These are phyloP conservation scores for Hemicrepidius hirtus DNA, from an alignment of 2,888 invertebrate species.

Conservation along the genomic window DNA sequence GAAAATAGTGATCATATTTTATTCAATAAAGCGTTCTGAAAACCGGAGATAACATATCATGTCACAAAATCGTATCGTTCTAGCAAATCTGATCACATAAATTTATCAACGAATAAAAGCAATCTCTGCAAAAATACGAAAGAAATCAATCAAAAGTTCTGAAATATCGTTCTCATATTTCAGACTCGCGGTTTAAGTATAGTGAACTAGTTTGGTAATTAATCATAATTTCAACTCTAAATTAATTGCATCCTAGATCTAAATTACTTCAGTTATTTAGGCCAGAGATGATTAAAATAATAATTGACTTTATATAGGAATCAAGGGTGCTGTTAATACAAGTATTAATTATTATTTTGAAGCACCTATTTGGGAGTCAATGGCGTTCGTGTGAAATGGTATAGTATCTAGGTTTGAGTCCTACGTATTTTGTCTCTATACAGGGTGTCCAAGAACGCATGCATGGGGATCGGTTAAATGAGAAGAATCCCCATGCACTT, in stretches of 20 bases:
- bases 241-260: not conserved
- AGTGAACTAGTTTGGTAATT: not conserved
- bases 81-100: slow-evolving; percentile 7
- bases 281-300: not conserved
- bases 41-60: slow-evolving; percentile 13
- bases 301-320: not conserved
- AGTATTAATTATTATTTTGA: too few species aligned
- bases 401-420: too few species aligned
- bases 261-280: not conserved
- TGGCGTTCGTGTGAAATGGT: too few species aligned
- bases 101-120: slow-evolving; percentile 1
- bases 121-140: not conserved
- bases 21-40: slow-evolving; percentile 4
- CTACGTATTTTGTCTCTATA: too few species aligned
- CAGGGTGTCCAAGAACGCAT: too few species aligned
- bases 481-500: too few species aligned
- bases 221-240: slow-evolving; percentile 11
- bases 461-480: too few species aligned
- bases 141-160: slow-evolving; percentile 17
- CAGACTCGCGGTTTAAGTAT: not conserved
- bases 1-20: slow-evolving; percentile 2
- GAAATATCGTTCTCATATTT: not conserved
- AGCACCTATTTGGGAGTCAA: too few species aligned
- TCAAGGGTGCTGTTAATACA: too few species aligned
- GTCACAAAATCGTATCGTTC: not conserved